phyloP scores from a whole-genome alignment of 2,113 vertebrate genomes.

The Callithrix jacchus region DNA sequence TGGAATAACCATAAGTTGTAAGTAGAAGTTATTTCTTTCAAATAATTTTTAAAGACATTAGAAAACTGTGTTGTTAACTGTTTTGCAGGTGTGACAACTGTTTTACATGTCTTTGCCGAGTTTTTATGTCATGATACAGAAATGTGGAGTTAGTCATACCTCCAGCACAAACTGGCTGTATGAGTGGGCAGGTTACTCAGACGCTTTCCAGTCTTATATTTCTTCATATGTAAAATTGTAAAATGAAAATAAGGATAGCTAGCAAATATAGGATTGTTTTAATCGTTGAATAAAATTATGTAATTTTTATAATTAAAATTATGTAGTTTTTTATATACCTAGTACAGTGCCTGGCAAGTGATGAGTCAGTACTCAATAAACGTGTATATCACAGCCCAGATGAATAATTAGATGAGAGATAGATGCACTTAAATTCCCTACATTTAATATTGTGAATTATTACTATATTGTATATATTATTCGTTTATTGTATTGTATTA shows the following conservation, averaged over 20 bases:
- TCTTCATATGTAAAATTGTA: neutral
- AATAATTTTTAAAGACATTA: neutral
- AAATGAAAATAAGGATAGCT: neutral
- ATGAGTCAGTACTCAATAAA: neutral
- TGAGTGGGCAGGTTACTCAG: neutral
- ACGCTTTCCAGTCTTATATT: neutral
- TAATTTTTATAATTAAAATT: too few species aligned
- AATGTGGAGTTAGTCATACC: neutral
- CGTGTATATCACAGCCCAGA: neutral
- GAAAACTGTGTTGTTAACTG: neutral
- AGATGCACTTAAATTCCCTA: neutral
- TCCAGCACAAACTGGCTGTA: neutral
- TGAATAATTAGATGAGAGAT: neutral
- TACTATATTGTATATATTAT: neutral
- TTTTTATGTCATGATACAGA: neutral
- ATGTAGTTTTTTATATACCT: neutral
- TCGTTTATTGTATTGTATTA: neutral
- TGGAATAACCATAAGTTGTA: conserved; percentile 98
- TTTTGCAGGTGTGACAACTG: neutral
- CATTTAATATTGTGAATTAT: neutral
- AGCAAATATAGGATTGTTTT: neutral
- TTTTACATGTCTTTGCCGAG: neutral
- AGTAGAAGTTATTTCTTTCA: conserved; percentile 82
- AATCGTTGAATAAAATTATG: neutral
- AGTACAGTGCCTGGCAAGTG: neutral